Base-by-base conservation (phyloP, 1,140 invertebrate species). In the Ceratitis capitata region DNA sequence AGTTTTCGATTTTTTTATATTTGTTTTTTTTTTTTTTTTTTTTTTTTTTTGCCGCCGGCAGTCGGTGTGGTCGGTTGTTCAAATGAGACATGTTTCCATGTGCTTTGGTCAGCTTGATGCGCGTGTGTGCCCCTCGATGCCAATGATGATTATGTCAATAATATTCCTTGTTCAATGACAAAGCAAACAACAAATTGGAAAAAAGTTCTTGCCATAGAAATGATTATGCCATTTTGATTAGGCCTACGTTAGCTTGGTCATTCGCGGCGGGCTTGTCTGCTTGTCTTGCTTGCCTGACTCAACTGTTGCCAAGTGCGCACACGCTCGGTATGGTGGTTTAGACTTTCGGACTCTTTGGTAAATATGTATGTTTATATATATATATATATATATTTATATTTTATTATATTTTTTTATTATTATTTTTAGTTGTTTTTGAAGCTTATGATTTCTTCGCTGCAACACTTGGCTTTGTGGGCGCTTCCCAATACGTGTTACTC, bases 141-240 rank as follows among this genome's bases (percentile, higher is more conserved):
- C 69, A 78, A 78, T 78, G 39, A 78, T 47, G 39, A 78, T 78
- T 45, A 78, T 78, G 35, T 78, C 69, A 78, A 78, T 78, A 78
- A 42, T 78, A 78, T 78, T 78, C 69, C 16, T 47, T 0, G 35
- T 14, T n/a, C 35, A 78, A 42, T 78, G 42, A 45, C 69, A n/a
- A n/a, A 78, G 9, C 69, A 26, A 45, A 78, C 35, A 45, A 45
- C 39, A 45, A 78, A 69, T 69, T 42, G 39, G 9, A 12, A 35
- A 35, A 19, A 69, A 69, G 39, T 69, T 19, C 12, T n/a, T 14
- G 16, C 29, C 61, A 69, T n/a, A 35, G 29, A 69, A 69, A 35
- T 32, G 61, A 69, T 69, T 69, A 69, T 69, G 61, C 61, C 61
- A 29, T 39, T 78, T 78, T 78, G 69, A 78, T 78, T 78, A 78